phyloP scores from a whole-genome alignment of 2,888 invertebrate genomes.

The Meganola albula region DNA sequence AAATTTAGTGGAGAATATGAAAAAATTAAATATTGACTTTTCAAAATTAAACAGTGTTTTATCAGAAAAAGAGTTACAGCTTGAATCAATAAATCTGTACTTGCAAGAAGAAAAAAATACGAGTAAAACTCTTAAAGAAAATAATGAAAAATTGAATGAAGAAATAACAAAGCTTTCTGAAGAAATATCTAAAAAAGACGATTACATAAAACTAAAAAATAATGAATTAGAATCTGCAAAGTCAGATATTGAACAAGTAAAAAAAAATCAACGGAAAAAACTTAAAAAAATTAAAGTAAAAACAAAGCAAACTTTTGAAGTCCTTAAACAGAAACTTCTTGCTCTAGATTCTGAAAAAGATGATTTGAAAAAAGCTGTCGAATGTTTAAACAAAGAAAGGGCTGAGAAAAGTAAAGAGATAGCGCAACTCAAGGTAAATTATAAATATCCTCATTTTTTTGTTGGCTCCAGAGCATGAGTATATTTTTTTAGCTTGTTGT shows the following conservation, averaged over 20 bases:
- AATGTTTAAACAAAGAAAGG: constrained; percentile 29
- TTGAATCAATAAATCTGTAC: constrained; percentile 31
- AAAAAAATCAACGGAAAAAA: constrained; percentile 19
- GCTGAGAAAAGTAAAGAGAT: constrained; percentile 26
- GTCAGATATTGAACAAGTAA: constrained; percentile 23
- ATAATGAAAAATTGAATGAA: constrained; percentile 27
- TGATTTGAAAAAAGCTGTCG: constrained; percentile 23
- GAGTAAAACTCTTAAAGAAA: constrained; percentile 23
- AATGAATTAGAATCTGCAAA: constrained; percentile 23
- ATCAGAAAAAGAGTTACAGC: constrained; percentile 34
- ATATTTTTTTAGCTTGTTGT: no score
- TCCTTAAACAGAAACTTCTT: no score
- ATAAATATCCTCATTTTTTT: no score
- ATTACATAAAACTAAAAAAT: constrained; percentile 25
- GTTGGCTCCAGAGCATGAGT: no score
- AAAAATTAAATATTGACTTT: constrained; percentile 27
- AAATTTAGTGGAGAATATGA: constrained; percentile 27
- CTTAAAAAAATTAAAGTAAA: no score
- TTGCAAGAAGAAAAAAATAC: constrained; percentile 32
- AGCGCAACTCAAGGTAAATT: no score
- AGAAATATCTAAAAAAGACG: constrained; percentile 28
- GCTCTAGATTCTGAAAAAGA: no score
- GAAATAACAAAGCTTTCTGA: constrained; percentile 24
- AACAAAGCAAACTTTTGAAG: no score
- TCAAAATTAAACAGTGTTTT: constrained; percentile 26